phyloP scores from a whole-genome alignment of 2,888 invertebrate genomes.

The Chrysodeixis includens region DNA sequence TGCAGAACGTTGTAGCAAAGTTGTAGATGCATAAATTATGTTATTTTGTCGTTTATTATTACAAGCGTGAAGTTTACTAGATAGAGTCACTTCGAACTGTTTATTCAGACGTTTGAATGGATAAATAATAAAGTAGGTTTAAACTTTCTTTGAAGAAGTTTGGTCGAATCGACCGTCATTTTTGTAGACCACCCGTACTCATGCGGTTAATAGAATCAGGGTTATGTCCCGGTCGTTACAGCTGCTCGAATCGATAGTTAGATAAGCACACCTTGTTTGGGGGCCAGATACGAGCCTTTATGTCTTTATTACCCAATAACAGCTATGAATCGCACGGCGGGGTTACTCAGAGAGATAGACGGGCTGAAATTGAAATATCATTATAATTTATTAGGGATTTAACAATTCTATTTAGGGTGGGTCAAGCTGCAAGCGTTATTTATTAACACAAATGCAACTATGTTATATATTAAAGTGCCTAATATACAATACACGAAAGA shows the following conservation, averaged over 20 bases:
- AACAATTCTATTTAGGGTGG: conserved; percentile 40
- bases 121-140: conserved; percentile 37
- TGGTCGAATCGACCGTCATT: conserved; percentile 61
- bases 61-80: conserved; percentile 49
- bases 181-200: conserved; percentile 63
- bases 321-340: conserved; percentile 68
- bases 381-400: conserved; percentile 51
- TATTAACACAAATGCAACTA: background rate
- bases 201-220: conserved; percentile 74
- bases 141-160: conserved; percentile 32
- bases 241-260: conserved; percentile 76
- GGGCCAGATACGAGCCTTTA: conserved; percentile 70
- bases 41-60: conserved; percentile 57
- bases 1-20: conserved; percentile 65
- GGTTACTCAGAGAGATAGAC: conserved; percentile 67
- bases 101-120: conserved; percentile 45
- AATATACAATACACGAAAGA: too few relatives aligned
- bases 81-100: conserved; percentile 47
- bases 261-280: conserved; percentile 77
- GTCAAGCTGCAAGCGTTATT: conserved; percentile 36
- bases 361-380: conserved; percentile 67
- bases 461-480: too few relatives aligned
- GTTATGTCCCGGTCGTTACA: conserved; percentile 72
- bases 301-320: conserved; percentile 79
- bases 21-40: conserved; percentile 68